Evolutionary conservation across 1,140 invertebrate species (phyloP), one percentile per base, ranked within the genome.

Genomic region (Heterodera schachtii): DNA sequence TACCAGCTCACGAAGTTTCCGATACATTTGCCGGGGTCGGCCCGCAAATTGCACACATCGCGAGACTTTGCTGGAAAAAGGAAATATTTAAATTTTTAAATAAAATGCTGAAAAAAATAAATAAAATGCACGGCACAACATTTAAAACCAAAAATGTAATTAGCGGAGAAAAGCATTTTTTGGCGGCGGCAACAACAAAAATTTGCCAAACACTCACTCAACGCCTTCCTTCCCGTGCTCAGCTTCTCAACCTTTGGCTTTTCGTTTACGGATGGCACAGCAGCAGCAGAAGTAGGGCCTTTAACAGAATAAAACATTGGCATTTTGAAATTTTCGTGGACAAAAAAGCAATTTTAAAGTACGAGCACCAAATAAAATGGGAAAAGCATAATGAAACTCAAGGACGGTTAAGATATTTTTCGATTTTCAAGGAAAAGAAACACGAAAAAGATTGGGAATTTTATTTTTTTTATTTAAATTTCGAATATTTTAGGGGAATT

Each of bases 1-100:
- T 93, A 93, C 94, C 94, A 98, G 73, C 94, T 92, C 31, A 83
- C 80, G 71, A 89, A 89, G 19, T 89, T 78, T 41, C 88, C 88
- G 57, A 86, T 80, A 73, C 88, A 89, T 69, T 84, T 82, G 57
- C 88, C 88, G 52, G 85, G 79, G 75, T 89, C 88, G 71, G 85
- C 84, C 19, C 87, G 86, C 44, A 86, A 83, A 69, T 87, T 87
- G 74, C 88, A 89, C 11, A 82, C 86, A 31, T 88, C 88, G 19
- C 84, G 83, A 47, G 86, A 81, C 66, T 88, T 87, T 49, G 77
- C 86, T 86, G 85, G 79, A 86, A 86, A 19, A 77, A 71, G 9
- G 41, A 83, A 81, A 47, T 8, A 83, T 81, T 74, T 21, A 84
- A 83, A 64, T 84, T 84, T 13, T 43, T 78, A 80, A 70, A 69